Percentiles rank a stretch among this genome's conserved stretches.
Evolutionary conservation across 2,888 invertebrate genomes (phyloP).

Genomic region (Chesias legatella): DNA sequence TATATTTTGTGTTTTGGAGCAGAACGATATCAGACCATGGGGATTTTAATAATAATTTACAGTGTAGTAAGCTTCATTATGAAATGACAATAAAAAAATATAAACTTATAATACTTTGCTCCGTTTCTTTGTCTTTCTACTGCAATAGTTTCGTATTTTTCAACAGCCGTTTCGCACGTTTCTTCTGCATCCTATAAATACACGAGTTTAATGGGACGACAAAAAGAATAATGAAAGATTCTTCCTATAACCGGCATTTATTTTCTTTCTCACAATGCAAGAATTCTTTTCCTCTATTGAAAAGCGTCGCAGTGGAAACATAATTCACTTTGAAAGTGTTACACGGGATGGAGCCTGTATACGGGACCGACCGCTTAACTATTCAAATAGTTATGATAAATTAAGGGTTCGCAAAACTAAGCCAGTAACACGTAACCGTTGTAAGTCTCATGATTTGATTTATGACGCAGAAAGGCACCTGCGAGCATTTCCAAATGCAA

Average conservation of each 20-base stretch:
- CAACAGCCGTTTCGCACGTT: constrained; percentile 24
- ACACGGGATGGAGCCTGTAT: constrained; percentile 8
- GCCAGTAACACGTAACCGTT: constrained; percentile 30
- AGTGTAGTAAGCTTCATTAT: too few species aligned
- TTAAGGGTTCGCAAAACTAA: constrained; percentile 35
- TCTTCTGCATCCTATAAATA: constrained; percentile 24
- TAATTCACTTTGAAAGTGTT: constrained; percentile 22
- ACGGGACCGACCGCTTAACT: constrained; percentile 7
- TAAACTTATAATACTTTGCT: constrained; percentile 23
- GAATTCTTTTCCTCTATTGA: constrained; percentile 11
- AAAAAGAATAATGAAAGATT: constrained; percentile 22
- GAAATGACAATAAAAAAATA: too few species aligned
- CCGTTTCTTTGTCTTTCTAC: constrained; percentile 17
- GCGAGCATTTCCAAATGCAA: constrained; percentile 43
- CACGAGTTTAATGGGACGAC: constrained; percentile 21
- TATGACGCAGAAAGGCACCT: constrained; percentile 33
- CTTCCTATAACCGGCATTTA: constrained; percentile 15
- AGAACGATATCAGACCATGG: too few species aligned
- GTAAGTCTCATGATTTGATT: constrained; percentile 31
- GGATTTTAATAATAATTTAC: too few species aligned
- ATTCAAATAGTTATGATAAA: constrained; percentile 37
- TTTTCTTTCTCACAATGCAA: constrained; percentile 13
- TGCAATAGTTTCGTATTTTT: constrained; percentile 25
- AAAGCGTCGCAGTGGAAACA: constrained; percentile 12
- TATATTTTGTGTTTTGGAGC: too few species aligned